Conservation (phyloP, 2,888 invertebrate genomes). For the Drosophila subsilvestris region DNA sequence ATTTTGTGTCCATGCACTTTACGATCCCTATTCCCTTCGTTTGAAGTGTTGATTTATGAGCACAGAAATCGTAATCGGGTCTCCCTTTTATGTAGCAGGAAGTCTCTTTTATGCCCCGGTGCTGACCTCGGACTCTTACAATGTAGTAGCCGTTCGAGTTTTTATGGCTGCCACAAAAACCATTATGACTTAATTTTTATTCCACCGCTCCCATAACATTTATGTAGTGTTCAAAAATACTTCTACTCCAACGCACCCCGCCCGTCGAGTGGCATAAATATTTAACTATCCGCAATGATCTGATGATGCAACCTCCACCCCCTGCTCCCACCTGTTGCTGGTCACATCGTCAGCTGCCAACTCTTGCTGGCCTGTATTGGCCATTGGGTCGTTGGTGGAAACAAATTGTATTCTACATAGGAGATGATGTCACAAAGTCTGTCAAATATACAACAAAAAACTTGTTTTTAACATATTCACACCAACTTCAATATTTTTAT, state of each 20-base stretch:
- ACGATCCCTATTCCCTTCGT: conserved; percentile 37
- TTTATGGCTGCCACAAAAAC: conserved; percentile 52
- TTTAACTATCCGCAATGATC: conserved; percentile 48
- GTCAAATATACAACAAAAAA: not conserved
- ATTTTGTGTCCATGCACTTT: conserved; percentile 68
- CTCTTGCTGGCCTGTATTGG: conserved; percentile 22
- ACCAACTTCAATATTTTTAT: too few species aligned
- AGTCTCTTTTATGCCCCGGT: conserved; percentile 13
- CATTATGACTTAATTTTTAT: conserved; percentile 77
- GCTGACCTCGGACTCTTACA: conserved; percentile 40
- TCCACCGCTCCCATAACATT: conserved; percentile 63
- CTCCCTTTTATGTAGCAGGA: conserved; percentile 31
- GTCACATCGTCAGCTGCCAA: conserved; percentile 30
- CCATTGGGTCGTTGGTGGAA: not conserved
- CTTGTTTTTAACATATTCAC: too few species aligned
- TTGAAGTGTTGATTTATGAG: conserved; percentile 63
- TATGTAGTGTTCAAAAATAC: conserved; percentile 60
- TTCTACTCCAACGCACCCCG: conserved; percentile 47
- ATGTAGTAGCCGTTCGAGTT: conserved; percentile 47
- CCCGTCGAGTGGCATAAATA: conserved; percentile 35
- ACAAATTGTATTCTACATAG: conserved; percentile 7
- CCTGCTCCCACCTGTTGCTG: conserved; percentile 33
- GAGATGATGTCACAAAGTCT: not conserved
- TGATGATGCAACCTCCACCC: not conserved
- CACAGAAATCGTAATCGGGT: conserved; percentile 55